Percentiles rank a stretch among this genome's conserved stretches.
phyloP scores from a whole-genome alignment of 2,113 vertebrate species.

The Cheilinus undulatus region DNA sequence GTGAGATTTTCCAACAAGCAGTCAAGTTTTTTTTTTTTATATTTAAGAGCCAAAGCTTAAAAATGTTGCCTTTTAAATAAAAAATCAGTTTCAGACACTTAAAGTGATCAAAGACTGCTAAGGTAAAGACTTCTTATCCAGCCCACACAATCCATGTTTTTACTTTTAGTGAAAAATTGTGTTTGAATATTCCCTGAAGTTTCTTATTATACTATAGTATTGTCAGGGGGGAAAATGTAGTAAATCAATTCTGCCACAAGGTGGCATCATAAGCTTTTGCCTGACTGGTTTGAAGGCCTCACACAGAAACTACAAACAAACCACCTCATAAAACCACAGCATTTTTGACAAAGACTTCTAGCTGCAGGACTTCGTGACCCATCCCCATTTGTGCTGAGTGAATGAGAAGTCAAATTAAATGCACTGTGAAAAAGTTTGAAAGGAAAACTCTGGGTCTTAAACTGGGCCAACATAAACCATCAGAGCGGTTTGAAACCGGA shows the following conservation, averaged over 20 bases:
- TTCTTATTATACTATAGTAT: too few relatives aligned
- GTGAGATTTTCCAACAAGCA: too few relatives aligned
- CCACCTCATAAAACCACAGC: not conserved
- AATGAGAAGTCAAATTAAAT: not conserved
- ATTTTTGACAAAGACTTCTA: not conserved
- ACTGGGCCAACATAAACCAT: conserved; percentile 52
- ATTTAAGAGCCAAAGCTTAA: too few relatives aligned
- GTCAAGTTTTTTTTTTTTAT: too few relatives aligned
- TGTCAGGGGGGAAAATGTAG: too few relatives aligned
- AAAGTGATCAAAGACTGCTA: too few relatives aligned
- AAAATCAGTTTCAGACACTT: too few relatives aligned
- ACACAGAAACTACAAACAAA: conserved; percentile 18
- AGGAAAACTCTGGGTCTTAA: conserved; percentile 35
- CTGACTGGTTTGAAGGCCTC: not conserved
- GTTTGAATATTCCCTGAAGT: too few relatives aligned
- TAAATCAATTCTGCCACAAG: conserved; percentile 52
- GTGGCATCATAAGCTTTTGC: conserved; percentile 35
- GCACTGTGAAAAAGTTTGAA: conserved; percentile 12
- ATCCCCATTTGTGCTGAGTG: not conserved
- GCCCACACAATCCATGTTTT: too few relatives aligned
- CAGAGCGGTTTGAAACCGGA: conserved; percentile 50
- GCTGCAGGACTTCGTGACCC: not conserved
- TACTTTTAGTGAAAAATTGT: too few relatives aligned
- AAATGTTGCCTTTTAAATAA: too few relatives aligned
- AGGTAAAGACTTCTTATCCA: too few relatives aligned